These are phyloP conservation scores for Hybognathus amarus DNA, from an alignment of 2,797 vertebrate species.

Conservation along the genomic window DNA sequence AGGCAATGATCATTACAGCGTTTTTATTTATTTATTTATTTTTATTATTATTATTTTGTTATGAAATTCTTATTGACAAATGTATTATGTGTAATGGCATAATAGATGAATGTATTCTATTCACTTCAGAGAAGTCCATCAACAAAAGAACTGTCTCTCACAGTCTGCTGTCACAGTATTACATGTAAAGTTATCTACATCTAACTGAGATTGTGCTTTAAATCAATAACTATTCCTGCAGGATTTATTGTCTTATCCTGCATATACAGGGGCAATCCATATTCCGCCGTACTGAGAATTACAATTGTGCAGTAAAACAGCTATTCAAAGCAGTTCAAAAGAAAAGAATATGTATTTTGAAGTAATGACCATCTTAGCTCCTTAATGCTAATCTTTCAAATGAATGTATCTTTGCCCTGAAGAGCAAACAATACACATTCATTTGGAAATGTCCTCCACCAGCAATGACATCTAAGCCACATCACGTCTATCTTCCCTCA, in stretches of 20 bases:
- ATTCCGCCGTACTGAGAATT: conserved; percentile 36
- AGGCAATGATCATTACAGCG: neutral
- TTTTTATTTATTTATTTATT: no score
- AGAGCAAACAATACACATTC: neutral
- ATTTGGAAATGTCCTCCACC: neutral
- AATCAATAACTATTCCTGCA: conserved; percentile 71
- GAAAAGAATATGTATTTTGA: conserved; percentile 26
- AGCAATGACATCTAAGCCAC: neutral
- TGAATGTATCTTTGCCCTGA: neutral
- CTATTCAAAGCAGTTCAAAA: neutral
- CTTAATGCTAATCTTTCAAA: conserved; percentile 15
- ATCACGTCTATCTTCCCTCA: neutral
- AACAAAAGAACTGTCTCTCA: conserved; percentile 65
- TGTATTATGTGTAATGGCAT: conserved; percentile 10
- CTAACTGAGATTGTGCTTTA: conserved; percentile 67
- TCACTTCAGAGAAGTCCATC: conserved; percentile 56
- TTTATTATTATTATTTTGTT: conserved; percentile 4
- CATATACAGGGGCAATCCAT: conserved; percentile 57
- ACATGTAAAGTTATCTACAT: conserved; percentile 59
- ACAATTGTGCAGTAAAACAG: conserved; percentile 25
- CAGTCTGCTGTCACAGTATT: conserved; percentile 63
- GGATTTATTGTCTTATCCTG: conserved; percentile 67
- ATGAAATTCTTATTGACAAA: neutral
- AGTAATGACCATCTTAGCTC: conserved; percentile 9
- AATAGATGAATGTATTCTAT: conserved; percentile 3